Percentiles rank a stretch among this genome's conserved stretches.
Conservation (phyloP, 2,888 invertebrate species). For the Erynnis tages region DNA sequence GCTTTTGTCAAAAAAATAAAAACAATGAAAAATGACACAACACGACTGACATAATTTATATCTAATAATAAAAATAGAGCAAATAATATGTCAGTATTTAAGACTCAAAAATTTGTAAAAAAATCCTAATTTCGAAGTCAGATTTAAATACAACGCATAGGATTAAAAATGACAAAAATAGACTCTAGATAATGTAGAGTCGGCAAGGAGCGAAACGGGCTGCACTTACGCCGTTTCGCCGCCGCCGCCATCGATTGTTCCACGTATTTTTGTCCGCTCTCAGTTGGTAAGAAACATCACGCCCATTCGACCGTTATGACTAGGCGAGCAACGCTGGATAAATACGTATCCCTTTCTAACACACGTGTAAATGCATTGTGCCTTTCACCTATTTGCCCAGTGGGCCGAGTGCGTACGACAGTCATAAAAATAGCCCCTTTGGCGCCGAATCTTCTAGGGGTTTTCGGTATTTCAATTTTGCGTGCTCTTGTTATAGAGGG, state of each 20-base stretch:
- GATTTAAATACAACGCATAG: neutral
- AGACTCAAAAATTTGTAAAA: too few relatives aligned
- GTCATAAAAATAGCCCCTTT: constrained; percentile 81
- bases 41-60: too few relatives aligned
- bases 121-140: neutral
- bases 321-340: constrained; percentile 73
- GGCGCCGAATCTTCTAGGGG: constrained; percentile 78
- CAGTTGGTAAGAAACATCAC: constrained; percentile 81
- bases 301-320: constrained; percentile 82
- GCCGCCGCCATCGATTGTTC: constrained; percentile 72
- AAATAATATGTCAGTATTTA: too few relatives aligned
- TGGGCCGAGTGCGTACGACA: constrained; percentile 79
- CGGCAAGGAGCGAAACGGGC: constrained; percentile 24
- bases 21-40: too few relatives aligned
- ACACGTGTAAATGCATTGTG: constrained; percentile 65
- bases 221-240: constrained; percentile 61
- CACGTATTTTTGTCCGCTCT: constrained; percentile 80
- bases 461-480: constrained; percentile 73
- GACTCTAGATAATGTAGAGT: neutral
- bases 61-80: too few relatives aligned
- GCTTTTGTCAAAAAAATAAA: too few relatives aligned
- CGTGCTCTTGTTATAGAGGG: constrained; percentile 71
- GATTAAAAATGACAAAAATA: neutral
- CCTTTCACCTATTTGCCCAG: constrained; percentile 75
- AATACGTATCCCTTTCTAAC: constrained; percentile 69